A percentile compares a stretch with the other conserved stretches of the same genome.
Evolutionary conservation across 2,888 invertebrate genomes (phyloP).

Genomic region (Abscondita cerata): DNA sequence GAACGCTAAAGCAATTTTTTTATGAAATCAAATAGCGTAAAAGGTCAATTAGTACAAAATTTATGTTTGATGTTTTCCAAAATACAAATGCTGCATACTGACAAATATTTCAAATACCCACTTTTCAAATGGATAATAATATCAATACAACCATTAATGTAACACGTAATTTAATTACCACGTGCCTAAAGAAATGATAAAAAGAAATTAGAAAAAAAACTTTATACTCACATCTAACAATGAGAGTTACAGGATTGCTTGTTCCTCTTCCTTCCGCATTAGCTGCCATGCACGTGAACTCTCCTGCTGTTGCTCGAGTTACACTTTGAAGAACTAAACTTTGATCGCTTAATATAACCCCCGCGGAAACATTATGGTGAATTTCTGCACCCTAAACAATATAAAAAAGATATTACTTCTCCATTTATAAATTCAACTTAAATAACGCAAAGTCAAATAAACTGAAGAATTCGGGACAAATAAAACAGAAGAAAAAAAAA

Average conservation of each 20-base stretch:
- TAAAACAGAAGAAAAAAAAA: constrained; percentile 1
- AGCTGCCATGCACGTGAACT: constrained; percentile 85
- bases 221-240: constrained; percentile 72
- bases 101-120: too few relatives aligned
- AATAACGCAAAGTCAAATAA: background rate
- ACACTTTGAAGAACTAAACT: constrained; percentile 87
- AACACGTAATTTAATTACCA: too few relatives aligned
- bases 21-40: too few relatives aligned
- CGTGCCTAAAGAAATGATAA: too few relatives aligned
- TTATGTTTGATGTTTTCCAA: too few relatives aligned
- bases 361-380: constrained; percentile 81
- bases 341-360: constrained; percentile 85
- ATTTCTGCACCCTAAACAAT: constrained; percentile 76
- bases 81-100: too few relatives aligned
- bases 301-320: constrained; percentile 82
- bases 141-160: too few relatives aligned
- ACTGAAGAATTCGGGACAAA: background rate
- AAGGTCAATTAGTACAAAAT: too few relatives aligned
- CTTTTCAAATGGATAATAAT: too few relatives aligned
- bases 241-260: constrained; percentile 73
- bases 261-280: constrained; percentile 84
- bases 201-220: constrained; percentile 14
- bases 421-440: too few relatives aligned
- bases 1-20: background rate
- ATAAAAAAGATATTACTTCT: constrained; percentile 6